Base-by-base conservation (phyloP, 2,888 invertebrate genomes). In the Ganaspis brasiliensis region DNA sequence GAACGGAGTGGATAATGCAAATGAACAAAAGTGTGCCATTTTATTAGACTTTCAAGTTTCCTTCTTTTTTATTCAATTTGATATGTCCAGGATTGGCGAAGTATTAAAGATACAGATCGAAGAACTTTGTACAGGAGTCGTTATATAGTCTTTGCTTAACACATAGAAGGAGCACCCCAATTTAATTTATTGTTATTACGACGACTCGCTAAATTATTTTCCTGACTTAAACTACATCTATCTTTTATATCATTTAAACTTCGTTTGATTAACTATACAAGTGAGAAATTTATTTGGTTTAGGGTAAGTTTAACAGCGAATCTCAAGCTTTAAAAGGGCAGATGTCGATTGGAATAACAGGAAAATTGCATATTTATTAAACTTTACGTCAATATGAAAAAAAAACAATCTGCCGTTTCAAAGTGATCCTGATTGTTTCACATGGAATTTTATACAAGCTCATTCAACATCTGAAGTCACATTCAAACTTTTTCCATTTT, bases 1-100 rank as follows among this genome's bases (percentile, higher is more conserved):
- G n/a, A n/a, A n/a, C n/a, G n/a, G n/a, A n/a, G n/a, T n/a, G n/a
- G n/a, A 72, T 74, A 49, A 76, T 72, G 73, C 70, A 12, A 40
- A 55, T 56, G 73, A 45, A 26, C 55, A 10, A 73, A 77, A 63
- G 67, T 21, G 55, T 24, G n/a, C n/a, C 45, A 0, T 61, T 55
- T 76, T 75, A 78, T 35, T 72, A 74, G 74, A 26, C 73, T 81
- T 78, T 61, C 71, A 14, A 70, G 21, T 74, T 74, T 55, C 9
- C 55, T 35, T 61, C 56, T 71, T 56, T 21, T 76, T 76, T 72
- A 75, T 76, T 78, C 72, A 31, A 70, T 81, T 84, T 89, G 90
- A 90, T 90, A 90, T 90, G 90, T 90, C 81, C 79, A 84, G 82
- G 85, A 84, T 86, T 84, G 83, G 80, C 82, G 80, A 81, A 85